These are phyloP conservation scores for Periophthalmodon schlosseri DNA, from an alignment of 2,113 vertebrate species.

Conservation along the genomic window DNA sequence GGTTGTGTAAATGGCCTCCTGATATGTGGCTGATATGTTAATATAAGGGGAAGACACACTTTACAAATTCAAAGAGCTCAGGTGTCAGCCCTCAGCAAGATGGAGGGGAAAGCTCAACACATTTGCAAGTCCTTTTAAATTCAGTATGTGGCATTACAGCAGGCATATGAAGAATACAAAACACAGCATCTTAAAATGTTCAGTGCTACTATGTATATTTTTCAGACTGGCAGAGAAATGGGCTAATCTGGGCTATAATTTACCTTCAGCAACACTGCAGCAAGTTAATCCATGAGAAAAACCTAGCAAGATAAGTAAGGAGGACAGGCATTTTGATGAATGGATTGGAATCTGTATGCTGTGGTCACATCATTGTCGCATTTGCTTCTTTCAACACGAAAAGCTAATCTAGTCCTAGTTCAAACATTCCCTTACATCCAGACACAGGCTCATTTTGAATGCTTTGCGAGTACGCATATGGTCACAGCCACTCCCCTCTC, in stretches of 20 bases:
- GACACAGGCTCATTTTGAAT: constrained; percentile 48
- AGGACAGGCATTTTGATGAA: constrained; percentile 37
- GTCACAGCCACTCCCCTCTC: constrained; percentile 36
- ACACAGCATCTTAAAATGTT: neutral
- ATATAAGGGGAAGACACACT: neutral
- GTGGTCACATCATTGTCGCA: constrained; percentile 30
- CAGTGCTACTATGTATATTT: neutral
- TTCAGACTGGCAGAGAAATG: neutral
- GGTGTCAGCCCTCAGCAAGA: constrained; percentile 1
- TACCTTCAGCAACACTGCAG: neutral
- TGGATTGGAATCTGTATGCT: constrained; percentile 43
- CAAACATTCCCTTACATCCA: constrained; percentile 19
- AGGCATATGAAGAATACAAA: neutral
- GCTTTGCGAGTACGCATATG: constrained; percentile 41
- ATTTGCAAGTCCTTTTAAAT: neutral
- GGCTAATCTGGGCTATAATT: neutral
- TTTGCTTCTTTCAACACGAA: constrained; percentile 22
- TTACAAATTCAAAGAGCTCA: neutral
- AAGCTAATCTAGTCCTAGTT: constrained; percentile 18
- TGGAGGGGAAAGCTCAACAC: constrained; percentile 10
- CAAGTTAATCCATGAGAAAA: neutral
- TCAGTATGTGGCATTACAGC: neutral
- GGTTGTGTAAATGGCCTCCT: neutral
- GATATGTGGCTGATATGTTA: neutral
- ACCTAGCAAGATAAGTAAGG: neutral